Evolutionary conservation across 1,140 invertebrate genomes (phyloP), one percentile per base, ranked within the genome.

Genomic region (Caenorhabditis latens): DNA sequence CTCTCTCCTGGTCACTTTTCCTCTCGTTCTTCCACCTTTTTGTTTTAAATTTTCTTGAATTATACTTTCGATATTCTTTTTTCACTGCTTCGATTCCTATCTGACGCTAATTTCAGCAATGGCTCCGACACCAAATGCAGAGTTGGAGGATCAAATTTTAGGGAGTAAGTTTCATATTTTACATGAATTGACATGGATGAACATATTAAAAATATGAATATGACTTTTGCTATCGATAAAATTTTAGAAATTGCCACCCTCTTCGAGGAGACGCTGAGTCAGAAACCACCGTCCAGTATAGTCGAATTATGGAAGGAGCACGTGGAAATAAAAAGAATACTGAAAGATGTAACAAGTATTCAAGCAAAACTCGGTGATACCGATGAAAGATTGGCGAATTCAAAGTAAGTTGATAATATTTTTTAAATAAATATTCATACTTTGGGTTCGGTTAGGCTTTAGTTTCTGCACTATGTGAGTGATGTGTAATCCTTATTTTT

Each of bases 21-120:
- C 71, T 11, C 71, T 53, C 71, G 71, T 79, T 79, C 71, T 79
- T 16, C 46, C 40, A 79, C 46, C 71, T 79, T 53, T 79, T 24
- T 46, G 24, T 79, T 14, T 48, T 21, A 11, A 48, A n/a, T 50
- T 50, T 43, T 32, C 21, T 71, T 71, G 65, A 71, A 71, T 9
- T 71, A 19, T 19, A 11, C 16, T 19, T 46, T n/a, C 1, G 46
- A 7, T n/a, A 42, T 32, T 32, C 5, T 42, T 19, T 8, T 71
- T 16, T 71, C 42, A 46, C n/a, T 71, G 19, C 53, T 53, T 16
- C 13, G 50, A 53, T 14, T 9, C 9, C 50, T 14, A 53, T 16
- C 16, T 53, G 11, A 11, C 11, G 13, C 16, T 53, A 53, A 53
- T 53, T 79, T 24, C 46, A 79, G 71, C 2, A 24, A 79, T 79